Evolutionary conservation across 2,888 invertebrate genomes (phyloP).

Genomic region (Trimorus sp.): DNA sequence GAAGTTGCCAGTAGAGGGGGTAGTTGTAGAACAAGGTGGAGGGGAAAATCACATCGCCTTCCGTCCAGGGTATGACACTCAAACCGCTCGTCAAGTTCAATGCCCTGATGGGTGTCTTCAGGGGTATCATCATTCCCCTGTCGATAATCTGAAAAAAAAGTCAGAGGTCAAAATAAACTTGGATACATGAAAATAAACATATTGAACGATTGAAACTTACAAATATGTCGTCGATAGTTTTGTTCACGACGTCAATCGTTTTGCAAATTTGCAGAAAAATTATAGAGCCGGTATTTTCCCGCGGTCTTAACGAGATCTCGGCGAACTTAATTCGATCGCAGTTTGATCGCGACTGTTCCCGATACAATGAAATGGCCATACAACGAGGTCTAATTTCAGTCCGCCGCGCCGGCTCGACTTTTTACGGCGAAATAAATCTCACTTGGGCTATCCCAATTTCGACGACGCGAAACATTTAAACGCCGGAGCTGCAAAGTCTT

Average conservation of each 20-base stretch:
- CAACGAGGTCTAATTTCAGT: constrained; percentile 30
- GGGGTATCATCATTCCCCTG: constrained; percentile 72
- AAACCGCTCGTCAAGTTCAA: constrained; percentile 84
- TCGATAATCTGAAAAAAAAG: constrained; percentile 72
- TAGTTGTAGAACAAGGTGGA: constrained; percentile 83
- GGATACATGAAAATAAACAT: too few species aligned
- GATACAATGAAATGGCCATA: constrained; percentile 26
- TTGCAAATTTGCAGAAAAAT: constrained; percentile 21
- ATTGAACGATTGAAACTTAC: constrained; percentile 60
- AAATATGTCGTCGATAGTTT: constrained; percentile 75
- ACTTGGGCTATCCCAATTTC: constrained; percentile 5
- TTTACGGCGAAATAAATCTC: constrained; percentile 24
- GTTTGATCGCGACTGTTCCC: constrained; percentile 26
- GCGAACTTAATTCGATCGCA: constrained; percentile 31
- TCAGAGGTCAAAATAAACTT: neutral
- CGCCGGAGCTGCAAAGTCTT: neutral
- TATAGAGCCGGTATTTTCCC: neutral
- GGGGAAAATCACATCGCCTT: constrained; percentile 83
- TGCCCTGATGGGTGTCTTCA: constrained; percentile 80
- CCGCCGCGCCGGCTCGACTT: neutral
- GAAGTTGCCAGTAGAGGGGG: constrained; percentile 92
- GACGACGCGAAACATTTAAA: neutral
- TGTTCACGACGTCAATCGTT: constrained; percentile 69
- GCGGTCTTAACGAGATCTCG: constrained; percentile 16
- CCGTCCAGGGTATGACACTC: constrained; percentile 85